These are phyloP conservation scores for Gallinago nigripennis DNA, from an alignment of 2,797 vertebrate species.

Conservation along the genomic window DNA sequence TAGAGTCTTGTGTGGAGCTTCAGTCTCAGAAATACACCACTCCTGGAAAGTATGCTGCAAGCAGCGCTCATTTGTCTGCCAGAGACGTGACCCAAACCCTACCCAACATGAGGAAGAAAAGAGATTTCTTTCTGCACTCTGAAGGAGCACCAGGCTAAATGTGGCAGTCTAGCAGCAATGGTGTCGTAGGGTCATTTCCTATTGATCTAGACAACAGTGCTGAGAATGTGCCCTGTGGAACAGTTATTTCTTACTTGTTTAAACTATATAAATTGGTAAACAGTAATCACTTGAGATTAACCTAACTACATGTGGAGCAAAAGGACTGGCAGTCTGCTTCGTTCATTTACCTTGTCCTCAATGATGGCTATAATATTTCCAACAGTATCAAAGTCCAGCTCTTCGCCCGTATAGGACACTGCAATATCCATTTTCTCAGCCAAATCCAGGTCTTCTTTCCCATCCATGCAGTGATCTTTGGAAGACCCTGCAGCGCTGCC, in stretches of 20 bases:
- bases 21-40: not conserved
- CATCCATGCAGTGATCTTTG: constrained; percentile 80
- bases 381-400: constrained; percentile 94
- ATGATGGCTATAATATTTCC: constrained; percentile 98
- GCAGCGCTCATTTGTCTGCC: not conserved
- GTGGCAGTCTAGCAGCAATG: not conserved
- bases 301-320: not conserved
- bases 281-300: not conserved
- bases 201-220: not conserved
- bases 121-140: not conserved
- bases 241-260: not conserved
- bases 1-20: too few species aligned
- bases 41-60: not conserved
- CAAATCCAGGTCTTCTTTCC: constrained; percentile 86
- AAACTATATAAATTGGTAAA: not conserved
- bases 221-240: not conserved
- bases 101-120: not conserved
- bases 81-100: not conserved
- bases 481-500: constrained; percentile 76
- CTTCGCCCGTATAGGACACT: constrained; percentile 91
- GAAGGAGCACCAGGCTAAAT: not conserved
- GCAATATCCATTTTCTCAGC: constrained; percentile 89
- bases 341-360: constrained; percentile 89
- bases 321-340: not conserved
- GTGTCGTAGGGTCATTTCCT: not conserved